Conservation (phyloP, 1,140 invertebrate species). For the Pseudomyrmex cubaensis region DNA sequence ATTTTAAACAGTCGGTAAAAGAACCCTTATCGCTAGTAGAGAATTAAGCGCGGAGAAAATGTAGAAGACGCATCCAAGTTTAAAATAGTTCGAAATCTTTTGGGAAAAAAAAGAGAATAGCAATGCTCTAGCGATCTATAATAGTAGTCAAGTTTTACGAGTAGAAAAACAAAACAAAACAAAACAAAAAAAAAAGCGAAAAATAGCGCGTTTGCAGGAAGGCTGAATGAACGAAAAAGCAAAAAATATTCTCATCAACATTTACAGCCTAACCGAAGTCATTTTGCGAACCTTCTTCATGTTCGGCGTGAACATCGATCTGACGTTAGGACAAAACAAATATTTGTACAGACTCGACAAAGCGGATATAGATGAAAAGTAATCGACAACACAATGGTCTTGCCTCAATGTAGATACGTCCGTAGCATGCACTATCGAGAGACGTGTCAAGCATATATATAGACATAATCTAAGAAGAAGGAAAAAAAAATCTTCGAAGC, state of each 20-base stretch:
- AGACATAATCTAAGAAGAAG: neutral
- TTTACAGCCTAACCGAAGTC: conserved; percentile 49
- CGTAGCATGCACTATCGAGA: conserved; percentile 73
- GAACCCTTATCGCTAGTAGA: neutral
- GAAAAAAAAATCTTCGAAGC: neutral
- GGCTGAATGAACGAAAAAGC: conserved; percentile 14
- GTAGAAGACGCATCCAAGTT: neutral
- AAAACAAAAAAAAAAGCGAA: neutral
- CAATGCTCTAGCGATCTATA: conserved; percentile 23
- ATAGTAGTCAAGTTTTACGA: conserved; percentile 38
- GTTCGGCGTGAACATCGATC: conserved; percentile 56
- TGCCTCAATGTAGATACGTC: conserved; percentile 74
- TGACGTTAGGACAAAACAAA: conserved; percentile 16
- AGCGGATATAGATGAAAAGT: conserved; percentile 29
- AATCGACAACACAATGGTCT: conserved; percentile 75
- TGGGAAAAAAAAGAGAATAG: neutral
- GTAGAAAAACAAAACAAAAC: conserved; percentile 48
- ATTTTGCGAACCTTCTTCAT: conserved; percentile 67
- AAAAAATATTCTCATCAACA: no score
- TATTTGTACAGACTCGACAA: conserved; percentile 41
- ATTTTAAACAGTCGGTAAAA: conserved; percentile 16
- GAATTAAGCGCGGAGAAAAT: conserved; percentile 17
- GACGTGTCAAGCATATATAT: neutral
- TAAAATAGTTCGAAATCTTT: conserved; percentile 17
- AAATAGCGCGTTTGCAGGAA: conserved; percentile 22